These are phyloP conservation scores for Apamea crenata DNA, from an alignment of 2,888 invertebrate species.

Conservation along the genomic window DNA sequence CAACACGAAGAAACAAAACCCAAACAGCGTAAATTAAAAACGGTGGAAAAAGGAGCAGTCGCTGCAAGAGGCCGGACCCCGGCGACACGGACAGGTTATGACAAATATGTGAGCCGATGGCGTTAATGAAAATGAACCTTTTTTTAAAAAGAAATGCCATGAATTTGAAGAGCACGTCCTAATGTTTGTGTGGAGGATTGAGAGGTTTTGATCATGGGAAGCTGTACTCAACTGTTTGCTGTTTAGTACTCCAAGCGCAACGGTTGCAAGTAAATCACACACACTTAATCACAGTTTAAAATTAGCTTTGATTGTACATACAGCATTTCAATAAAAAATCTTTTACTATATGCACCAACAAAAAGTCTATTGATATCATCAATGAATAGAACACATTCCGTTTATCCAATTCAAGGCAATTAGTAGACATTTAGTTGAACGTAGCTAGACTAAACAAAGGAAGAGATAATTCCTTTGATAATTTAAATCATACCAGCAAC, in stretches of 20 bases:
- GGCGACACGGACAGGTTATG: slow-evolving; percentile 85
- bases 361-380: not conserved
- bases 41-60: slow-evolving; percentile 85
- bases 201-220: slow-evolving; percentile 66
- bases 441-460: not conserved
- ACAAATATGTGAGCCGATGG: slow-evolving; percentile 90
- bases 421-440: too few species aligned
- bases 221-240: not conserved
- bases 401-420: not conserved
- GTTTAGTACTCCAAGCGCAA: not conserved
- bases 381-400: not conserved
- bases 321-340: not conserved
- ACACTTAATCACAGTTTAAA: not conserved
- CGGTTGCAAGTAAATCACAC: not conserved
- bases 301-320: too few species aligned
- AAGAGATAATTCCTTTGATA: not conserved
- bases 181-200: slow-evolving; percentile 72
- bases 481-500: slow-evolving; percentile 14
- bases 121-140: slow-evolving; percentile 89
- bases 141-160: slow-evolving; percentile 78
- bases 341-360: not conserved
- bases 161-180: slow-evolving; percentile 74
- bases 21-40: slow-evolving; percentile 88
- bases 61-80: slow-evolving; percentile 71
- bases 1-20: slow-evolving; percentile 83